phyloP scores from a whole-genome alignment of 2,888 invertebrate genomes.

The Xestia ashworthii region DNA sequence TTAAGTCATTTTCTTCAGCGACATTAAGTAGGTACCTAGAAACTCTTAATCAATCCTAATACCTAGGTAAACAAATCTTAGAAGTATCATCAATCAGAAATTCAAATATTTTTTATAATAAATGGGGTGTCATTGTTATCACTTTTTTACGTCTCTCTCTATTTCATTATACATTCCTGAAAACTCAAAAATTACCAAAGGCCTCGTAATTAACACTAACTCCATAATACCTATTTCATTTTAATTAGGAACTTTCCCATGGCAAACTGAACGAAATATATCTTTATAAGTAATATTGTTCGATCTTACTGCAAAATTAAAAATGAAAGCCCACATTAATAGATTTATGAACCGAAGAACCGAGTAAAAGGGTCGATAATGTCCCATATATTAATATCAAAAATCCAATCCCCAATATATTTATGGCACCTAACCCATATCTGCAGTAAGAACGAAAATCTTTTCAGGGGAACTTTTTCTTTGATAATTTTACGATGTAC shows the following conservation, averaged over 20 bases:
- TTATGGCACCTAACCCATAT: no score
- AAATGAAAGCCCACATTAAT: neutral
- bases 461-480: neutral
- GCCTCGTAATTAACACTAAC: neutral
- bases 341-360: neutral
- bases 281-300: neutral
- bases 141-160: neutral
- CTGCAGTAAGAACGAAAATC: constrained; percentile 44
- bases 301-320: constrained; percentile 50
- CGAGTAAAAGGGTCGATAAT: neutral
- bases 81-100: neutral
- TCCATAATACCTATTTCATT: neutral
- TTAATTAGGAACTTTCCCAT: constrained; percentile 13
- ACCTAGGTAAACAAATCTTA: neutral
- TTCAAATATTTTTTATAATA: constrained; percentile 11
- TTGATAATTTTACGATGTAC: neutral
- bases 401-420: neutral
- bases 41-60: neutral
- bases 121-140: constrained; percentile 2
- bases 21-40: neutral
- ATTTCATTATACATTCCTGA: neutral
- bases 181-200: neutral
- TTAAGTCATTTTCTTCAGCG: constrained; percentile 1
- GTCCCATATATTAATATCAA: neutral
- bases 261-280: constrained; percentile 42